Conservation (phyloP, 2,113 vertebrate species). For the Hirundichthys speculiger region DNA sequence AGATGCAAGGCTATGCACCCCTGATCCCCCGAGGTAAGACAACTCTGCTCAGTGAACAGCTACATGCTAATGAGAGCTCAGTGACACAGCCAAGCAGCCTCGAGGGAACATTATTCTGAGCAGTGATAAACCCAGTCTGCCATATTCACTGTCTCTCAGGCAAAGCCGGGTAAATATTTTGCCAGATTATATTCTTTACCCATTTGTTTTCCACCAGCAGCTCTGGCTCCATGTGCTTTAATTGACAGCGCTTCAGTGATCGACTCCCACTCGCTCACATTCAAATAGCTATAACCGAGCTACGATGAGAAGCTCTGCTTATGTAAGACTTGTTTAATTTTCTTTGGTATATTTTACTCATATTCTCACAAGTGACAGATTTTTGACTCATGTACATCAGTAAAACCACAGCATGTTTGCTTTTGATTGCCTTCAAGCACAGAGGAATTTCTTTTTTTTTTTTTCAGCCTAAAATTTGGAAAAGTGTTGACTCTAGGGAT, state of each 20-base stretch:
- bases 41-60: constrained; percentile 48
- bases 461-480: constrained; percentile 34
- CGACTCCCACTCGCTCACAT: constrained; percentile 42
- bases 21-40: constrained; percentile 53
- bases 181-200: constrained; percentile 40
- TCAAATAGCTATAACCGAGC: constrained; percentile 62
- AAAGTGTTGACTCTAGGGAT: constrained; percentile 26
- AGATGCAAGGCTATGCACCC: constrained; percentile 79
- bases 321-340: constrained; percentile 54
- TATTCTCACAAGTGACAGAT: constrained; percentile 64
- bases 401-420: constrained; percentile 52
- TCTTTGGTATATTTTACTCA: constrained; percentile 56
- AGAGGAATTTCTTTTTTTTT: constrained; percentile 11
- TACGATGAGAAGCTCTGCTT: constrained; percentile 40
- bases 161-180: constrained; percentile 23
- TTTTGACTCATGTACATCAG: constrained; percentile 55
- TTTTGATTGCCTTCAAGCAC: constrained; percentile 40
- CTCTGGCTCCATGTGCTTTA: constrained; percentile 27
- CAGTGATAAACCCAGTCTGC: constrained; percentile 31
- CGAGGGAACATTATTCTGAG: constrained; percentile 19
- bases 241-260: constrained; percentile 46
- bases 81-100: constrained; percentile 28
- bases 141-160: constrained; percentile 13
- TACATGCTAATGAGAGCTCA: constrained; percentile 58
- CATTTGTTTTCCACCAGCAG: constrained; percentile 7